A percentile compares a stretch with the other conserved stretches of the same genome.
phyloP scores from a whole-genome alignment of 2,888 invertebrate species.

The Harpalus rubripes region DNA sequence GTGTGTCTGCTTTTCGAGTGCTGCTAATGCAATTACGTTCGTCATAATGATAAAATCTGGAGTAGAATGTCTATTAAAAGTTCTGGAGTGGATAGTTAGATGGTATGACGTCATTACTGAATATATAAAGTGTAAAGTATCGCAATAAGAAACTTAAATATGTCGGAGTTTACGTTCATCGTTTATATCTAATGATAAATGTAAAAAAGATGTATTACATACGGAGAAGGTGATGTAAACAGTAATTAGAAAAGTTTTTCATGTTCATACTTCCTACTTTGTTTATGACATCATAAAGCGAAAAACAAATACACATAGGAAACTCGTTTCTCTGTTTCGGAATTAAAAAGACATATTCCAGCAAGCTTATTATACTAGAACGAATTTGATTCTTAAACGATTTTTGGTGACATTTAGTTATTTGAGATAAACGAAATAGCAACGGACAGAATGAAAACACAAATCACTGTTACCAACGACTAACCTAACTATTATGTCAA shows the following conservation, averaged over 20 bases:
- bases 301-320: background rate
- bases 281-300: background rate
- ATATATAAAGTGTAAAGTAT: slow-evolving; percentile 42
- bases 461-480: too few species aligned
- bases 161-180: slow-evolving; percentile 16
- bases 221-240: background rate
- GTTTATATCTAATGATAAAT: slow-evolving; percentile 47
- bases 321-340: too few species aligned
- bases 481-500: too few species aligned
- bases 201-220: slow-evolving; percentile 16
- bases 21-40: slow-evolving; percentile 2
- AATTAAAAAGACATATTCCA: too few species aligned
- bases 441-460: too few species aligned
- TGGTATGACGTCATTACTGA: slow-evolving; percentile 23
- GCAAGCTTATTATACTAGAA: too few species aligned
- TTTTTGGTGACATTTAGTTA: too few species aligned
- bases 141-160: slow-evolving; percentile 50
- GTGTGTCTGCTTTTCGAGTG: slow-evolving; percentile 1
- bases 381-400: too few species aligned
- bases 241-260: background rate
- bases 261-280: too few species aligned
- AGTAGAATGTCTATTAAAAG: slow-evolving; percentile 52
- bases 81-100: slow-evolving; percentile 42
- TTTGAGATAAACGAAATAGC: too few species aligned
- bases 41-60: background rate